Base-by-base conservation (phyloP, 2,113 vertebrate genomes). In the Azemiops feae region DNA sequence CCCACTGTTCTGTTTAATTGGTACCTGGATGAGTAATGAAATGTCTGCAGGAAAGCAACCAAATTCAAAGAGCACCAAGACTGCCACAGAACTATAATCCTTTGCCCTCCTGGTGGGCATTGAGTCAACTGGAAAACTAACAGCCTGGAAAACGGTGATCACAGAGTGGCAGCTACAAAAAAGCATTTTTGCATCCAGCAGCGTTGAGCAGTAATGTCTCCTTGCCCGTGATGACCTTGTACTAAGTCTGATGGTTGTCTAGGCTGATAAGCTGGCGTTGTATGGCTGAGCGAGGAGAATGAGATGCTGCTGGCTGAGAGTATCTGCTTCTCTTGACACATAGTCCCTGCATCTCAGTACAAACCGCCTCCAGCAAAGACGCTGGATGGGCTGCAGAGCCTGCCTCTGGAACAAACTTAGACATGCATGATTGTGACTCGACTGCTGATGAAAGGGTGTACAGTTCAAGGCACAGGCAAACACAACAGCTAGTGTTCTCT, bases 251-350 rank as follows among this genome's bases (percentile, higher is more conserved):
- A 5, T 5, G 16, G 52, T 8, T 8, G 0, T 0, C 39, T 64
- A n/a, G 11, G 9, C 89, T 92, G 12, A 30, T 39, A n/a, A 88
- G 9, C n/a, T 25, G 43, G 57, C 5, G 1, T 50, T 0, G 11
- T 9, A 2, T 34, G 43, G 23, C 3, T 74, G 85, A 52, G n/a
- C 1, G 0, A 43, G 23, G n/a, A 52, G 92, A 58, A 55, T 54
- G 0, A n/a, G 86, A 47, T n/a, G 45, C 86, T 74, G 1, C 91
- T 47, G 87, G 64, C 53, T 94, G 92, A 90, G 88, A 92, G 9
- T 53, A 85, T 11, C 0, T 27, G 85, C 86, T 16, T 16, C 60
- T 94, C 91, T 39, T 23, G 11, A n/a, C 47, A 89, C 27, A n/a
- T 88, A 22, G 39, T 89, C 50, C 55, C 50, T 85, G 85, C 45